Evolutionary conservation across 1,140 invertebrate genomes (phyloP).

Genomic region (Atta cephalotes): DNA sequence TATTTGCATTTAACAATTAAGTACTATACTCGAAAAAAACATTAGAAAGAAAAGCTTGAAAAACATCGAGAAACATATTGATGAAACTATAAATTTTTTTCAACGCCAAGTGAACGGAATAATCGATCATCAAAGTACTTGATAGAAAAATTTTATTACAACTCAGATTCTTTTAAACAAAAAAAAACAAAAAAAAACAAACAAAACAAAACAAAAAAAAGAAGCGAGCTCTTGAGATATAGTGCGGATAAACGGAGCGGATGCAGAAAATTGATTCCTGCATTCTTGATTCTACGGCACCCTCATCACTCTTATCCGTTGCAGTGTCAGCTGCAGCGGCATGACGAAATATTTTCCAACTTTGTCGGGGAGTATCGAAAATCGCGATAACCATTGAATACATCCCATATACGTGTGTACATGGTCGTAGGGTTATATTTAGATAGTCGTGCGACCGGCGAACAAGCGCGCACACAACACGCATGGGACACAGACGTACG

Average conservation of each 20-base stretch:
- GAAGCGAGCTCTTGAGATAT: slow-evolving; percentile 16
- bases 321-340: slow-evolving; percentile 56
- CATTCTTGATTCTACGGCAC: slow-evolving; percentile 54
- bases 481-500: background rate
- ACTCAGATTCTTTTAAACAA: background rate
- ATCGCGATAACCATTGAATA: slow-evolving; percentile 63
- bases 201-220: background rate
- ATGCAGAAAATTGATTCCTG: slow-evolving; percentile 59
- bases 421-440: slow-evolving; percentile 50
- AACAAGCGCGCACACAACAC: slow-evolving; percentile 7
- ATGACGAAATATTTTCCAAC: slow-evolving; percentile 64
- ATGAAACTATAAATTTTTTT: background rate
- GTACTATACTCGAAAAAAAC: background rate
- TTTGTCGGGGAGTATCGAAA: slow-evolving; percentile 60
- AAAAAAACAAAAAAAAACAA: background rate
- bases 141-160: background rate
- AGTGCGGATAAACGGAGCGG: slow-evolving; percentile 41
- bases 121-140: too few relatives aligned
- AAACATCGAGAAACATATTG: background rate
- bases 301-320: slow-evolving; percentile 58
- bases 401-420: slow-evolving; percentile 54
- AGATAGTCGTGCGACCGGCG: slow-evolving; percentile 60
- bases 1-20: background rate
- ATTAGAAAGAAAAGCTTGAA: background rate
- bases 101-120: background rate